Conservation (phyloP, 2,113 vertebrate species). For the Verasper variegatus region DNA sequence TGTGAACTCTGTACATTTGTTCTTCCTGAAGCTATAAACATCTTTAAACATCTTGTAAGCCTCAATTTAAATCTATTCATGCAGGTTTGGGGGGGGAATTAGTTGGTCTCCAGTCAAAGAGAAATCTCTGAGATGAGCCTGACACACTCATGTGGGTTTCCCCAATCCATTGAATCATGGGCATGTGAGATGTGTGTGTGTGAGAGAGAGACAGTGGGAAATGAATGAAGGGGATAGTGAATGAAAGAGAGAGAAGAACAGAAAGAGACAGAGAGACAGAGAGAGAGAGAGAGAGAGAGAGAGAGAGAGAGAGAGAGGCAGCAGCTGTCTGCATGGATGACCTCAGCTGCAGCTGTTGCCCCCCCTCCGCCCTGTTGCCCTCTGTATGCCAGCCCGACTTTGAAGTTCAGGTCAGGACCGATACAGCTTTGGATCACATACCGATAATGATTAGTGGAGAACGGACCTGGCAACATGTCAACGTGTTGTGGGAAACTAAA, state of each 20-base stretch:
- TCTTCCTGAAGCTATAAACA: too few relatives aligned
- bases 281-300: neutral
- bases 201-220: neutral
- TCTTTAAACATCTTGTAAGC: too few relatives aligned
- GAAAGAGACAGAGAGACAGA: constrained; percentile 13
- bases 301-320: constrained; percentile 29
- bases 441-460: constrained; percentile 50
- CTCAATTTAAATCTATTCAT: too few relatives aligned
- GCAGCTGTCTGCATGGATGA: constrained; percentile 78
- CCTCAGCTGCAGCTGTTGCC: constrained; percentile 78
- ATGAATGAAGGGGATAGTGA: constrained; percentile 42
- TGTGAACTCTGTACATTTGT: too few relatives aligned
- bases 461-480: constrained; percentile 10
- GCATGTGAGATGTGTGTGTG: constrained; percentile 20
- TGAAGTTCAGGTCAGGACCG: constrained; percentile 72
- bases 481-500: neutral
- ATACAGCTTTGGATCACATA: constrained; percentile 60
- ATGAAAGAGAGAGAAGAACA: constrained; percentile 26
- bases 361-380: constrained; percentile 40
- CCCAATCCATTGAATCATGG: constrained; percentile 1
- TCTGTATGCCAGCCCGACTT: constrained; percentile 70
- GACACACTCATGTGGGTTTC: constrained; percentile 15
- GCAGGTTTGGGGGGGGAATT: too few relatives aligned
- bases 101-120: neutral
- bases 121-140: neutral